A percentile compares a stretch with the other conserved stretches of the same genome.
phyloP scores from a whole-genome alignment of 2,888 invertebrate genomes.

The Drosophila acutilabella region DNA sequence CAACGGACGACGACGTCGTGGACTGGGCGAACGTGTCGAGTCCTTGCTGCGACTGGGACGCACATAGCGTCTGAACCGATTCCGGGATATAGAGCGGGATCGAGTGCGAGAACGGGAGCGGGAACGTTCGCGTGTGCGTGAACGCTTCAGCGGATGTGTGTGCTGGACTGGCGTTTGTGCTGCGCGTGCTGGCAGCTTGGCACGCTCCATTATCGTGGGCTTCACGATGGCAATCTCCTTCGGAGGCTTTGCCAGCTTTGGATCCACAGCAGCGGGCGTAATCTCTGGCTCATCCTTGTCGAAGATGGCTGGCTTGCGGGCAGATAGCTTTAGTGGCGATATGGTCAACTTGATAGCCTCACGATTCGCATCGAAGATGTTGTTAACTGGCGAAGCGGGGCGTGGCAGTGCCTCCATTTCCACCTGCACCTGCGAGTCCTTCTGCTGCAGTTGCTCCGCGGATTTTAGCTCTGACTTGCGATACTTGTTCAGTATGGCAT shows the following conservation, averaged over 20 bases:
- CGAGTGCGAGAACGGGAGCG: constrained; percentile 39
- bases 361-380: constrained; percentile 83
- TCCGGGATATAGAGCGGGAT: constrained; percentile 58
- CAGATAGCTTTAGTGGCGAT: constrained; percentile 77
- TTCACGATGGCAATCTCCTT: constrained; percentile 84
- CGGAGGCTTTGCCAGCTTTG: constrained; percentile 73
- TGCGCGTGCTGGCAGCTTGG: constrained; percentile 25
- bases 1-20: constrained; percentile 60
- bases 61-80: constrained; percentile 51
- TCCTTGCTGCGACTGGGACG: constrained; percentile 40
- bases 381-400: constrained; percentile 63
- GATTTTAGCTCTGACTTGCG: constrained; percentile 67
- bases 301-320: constrained; percentile 77
- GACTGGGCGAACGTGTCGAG: constrained; percentile 60
- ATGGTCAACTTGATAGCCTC: constrained; percentile 84
- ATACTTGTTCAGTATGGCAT: constrained; percentile 82
- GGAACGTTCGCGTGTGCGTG: constrained; percentile 28
- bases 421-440: constrained; percentile 1
- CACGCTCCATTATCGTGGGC: constrained; percentile 81
- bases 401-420: constrained; percentile 18
- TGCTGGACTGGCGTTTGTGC: background rate
- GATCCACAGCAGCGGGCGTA: constrained; percentile 45
- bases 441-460: background rate
- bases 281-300: constrained; percentile 61
- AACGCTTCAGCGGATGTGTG: constrained; percentile 36